phyloP scores from a whole-genome alignment of 2,888 invertebrate genomes.

The Brachypterus glaber region DNA sequence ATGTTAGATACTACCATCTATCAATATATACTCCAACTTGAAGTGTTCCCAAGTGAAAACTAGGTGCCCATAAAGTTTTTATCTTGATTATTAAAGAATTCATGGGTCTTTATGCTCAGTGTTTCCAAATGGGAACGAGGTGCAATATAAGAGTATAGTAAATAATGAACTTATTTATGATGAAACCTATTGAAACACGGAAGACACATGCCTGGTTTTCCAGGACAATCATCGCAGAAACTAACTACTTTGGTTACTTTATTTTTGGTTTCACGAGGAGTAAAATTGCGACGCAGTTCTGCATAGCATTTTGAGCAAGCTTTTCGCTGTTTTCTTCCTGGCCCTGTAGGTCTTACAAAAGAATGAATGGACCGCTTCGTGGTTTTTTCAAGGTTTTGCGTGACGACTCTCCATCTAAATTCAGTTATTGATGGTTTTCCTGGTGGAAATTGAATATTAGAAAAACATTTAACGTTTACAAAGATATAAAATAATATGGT shows the following conservation, averaged over 20 bases:
- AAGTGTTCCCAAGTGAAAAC: too few relatives aligned
- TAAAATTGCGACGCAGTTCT: slow-evolving; percentile 7
- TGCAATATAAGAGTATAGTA: too few relatives aligned
- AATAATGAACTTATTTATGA: slow-evolving; percentile 1
- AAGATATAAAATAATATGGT: too few relatives aligned
- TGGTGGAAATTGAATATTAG: too few relatives aligned
- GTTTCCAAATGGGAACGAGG: too few relatives aligned
- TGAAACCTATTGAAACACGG: slow-evolving; percentile 16
- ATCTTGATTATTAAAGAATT: too few relatives aligned
- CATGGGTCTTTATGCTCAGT: too few relatives aligned
- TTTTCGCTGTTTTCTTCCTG: slow-evolving; percentile 14
- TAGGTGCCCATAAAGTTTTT: too few relatives aligned
- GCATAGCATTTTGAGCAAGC: slow-evolving; percentile 12
- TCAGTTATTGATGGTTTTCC: slow-evolving; percentile 11
- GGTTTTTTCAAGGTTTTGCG: slow-evolving; percentile 4
- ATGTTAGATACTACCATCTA: too few relatives aligned
- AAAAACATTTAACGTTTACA: too few relatives aligned
- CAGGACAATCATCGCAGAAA: slow-evolving; percentile 12
- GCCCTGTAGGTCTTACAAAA: slow-evolving; percentile 12
- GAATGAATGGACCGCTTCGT: too few relatives aligned
- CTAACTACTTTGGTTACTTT: slow-evolving; percentile 11
- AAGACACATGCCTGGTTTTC: slow-evolving; percentile 10
- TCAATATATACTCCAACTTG: too few relatives aligned
- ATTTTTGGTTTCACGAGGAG: slow-evolving; percentile 10
- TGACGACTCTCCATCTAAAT: slow-evolving; percentile 11